A percentile compares a stretch with the other conserved stretches of the same genome.
Evolutionary conservation across 64 coral and sea anemone genomes (phyloP).

Genomic region (Montipora capricornis): DNA sequence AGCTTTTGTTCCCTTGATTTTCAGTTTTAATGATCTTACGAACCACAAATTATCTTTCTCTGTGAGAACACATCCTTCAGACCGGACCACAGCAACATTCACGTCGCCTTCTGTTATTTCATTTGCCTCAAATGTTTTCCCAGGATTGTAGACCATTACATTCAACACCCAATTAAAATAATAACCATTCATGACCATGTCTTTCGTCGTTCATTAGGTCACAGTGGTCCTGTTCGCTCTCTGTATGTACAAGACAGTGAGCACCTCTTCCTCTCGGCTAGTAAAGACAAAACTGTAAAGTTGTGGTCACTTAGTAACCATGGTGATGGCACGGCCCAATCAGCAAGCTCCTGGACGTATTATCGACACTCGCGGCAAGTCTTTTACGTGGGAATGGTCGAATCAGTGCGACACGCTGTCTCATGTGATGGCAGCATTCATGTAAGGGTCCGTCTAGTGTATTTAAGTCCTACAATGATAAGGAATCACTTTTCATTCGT

Average conservation of each 20-base stretch:
- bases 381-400: slow-evolving; percentile 92
- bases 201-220: slow-evolving; percentile 46
- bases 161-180: too few species aligned
- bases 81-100: too few species aligned
- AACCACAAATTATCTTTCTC: too few species aligned
- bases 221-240: slow-evolving; percentile 86
- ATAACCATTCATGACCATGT: not conserved
- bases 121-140: too few species aligned
- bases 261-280: slow-evolving; percentile 92
- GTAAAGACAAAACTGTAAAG: slow-evolving; percentile 97
- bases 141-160: too few species aligned
- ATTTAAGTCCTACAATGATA: not conserved
- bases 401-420: slow-evolving; percentile 80
- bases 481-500: too few species aligned
- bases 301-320: slow-evolving; percentile 99
- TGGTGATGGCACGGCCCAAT: slow-evolving; percentile 97
- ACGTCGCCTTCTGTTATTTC: too few species aligned
- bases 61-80: too few species aligned
- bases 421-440: slow-evolving; percentile 96
- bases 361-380: slow-evolving; percentile 82
- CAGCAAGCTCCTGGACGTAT: slow-evolving; percentile 96
- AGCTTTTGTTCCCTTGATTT: too few species aligned
- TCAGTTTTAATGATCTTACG: too few species aligned
- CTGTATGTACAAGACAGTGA: slow-evolving; percentile 95
- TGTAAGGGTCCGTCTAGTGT: slow-evolving; percentile 49